Base-by-base conservation (phyloP, 2,797 vertebrate species). In the Jordanella pulchra region DNA sequence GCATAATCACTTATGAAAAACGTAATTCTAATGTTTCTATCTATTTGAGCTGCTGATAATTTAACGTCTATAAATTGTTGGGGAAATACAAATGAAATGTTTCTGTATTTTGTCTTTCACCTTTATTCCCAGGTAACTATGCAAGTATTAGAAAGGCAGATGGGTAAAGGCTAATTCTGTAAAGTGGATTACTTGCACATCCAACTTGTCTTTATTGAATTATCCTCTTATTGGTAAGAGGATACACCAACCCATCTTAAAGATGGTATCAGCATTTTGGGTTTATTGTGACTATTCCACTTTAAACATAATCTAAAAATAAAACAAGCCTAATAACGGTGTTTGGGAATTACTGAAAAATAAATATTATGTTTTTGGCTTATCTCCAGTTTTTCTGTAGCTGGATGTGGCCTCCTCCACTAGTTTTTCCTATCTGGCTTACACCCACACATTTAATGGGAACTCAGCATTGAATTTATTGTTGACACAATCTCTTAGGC, bases 391-490 rank as follows among this genome's bases (percentile, higher is more conserved):
- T 72, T 45, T 81, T 71, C 58, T 55, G 74, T 56, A 1, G 0
- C 69, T 56, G 11, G 54, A 17, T 54, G 18, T 66, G 61, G 47
- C 39, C 23, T 4, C 51, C 15, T 79, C 76, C 73, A 85, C 83
- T 87, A 86, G 77, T 50, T 69, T 79, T 66, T 56, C 28, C 68
- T 75, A 44, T 35, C 27, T 65, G 51, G 32, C 42, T 51, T 64
- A 56, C 58, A 32, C 78, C 68, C 44, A 65, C 15, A 51, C 25
- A 47, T 84, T 72, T 61, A 75, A 77, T 73, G 69, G 64, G 69
- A 81, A 85, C 84, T 81, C 77, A 86, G 73, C 69, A 65, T 12
- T 73, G 65, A 70, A 44, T 86, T 86, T 56, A 61, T 30, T 73
- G 71, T 67, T 72, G 47, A 80, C 58, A 45, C 44, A 25, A 30